These are phyloP conservation scores for Tringa solitaria DNA, from an alignment of 2,113 vertebrate species.

Conservation along the genomic window DNA sequence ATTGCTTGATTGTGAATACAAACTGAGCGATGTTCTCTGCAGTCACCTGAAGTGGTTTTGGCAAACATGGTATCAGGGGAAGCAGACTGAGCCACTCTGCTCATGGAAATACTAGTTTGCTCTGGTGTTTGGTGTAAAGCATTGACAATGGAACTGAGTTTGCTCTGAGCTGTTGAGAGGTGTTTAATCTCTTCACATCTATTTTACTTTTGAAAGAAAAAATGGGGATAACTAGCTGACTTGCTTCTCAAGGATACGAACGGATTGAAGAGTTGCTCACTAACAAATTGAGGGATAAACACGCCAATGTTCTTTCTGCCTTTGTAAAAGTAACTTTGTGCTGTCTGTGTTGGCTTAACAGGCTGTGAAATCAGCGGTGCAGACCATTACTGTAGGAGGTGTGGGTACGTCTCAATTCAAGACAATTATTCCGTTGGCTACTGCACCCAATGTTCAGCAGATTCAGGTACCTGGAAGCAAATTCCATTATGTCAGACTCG, in stretches of 20 bases:
- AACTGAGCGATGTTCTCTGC: not conserved
- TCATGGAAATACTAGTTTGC: not conserved
- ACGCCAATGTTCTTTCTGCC: not conserved
- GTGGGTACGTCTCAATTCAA: conserved; percentile 90
- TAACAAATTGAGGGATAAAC: not conserved
- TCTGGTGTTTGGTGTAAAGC: not conserved
- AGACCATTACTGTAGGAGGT: conserved; percentile 89
- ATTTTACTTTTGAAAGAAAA: not conserved
- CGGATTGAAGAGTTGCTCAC: not conserved
- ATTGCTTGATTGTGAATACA: not conserved
- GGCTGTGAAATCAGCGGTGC: conserved; percentile 87
- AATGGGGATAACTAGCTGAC: not conserved
- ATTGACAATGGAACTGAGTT: not conserved
- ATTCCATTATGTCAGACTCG: conserved; percentile 96
- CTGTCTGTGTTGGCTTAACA: conserved; percentile 68
- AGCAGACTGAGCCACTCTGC: not conserved
- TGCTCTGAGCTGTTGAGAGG: not conserved
- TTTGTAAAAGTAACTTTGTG: conserved; percentile 9
- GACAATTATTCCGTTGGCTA: conserved; percentile 93
- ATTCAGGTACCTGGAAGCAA: conserved; percentile 98
- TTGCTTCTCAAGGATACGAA: not conserved
- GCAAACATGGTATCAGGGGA: not conserved
- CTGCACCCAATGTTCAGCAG: conserved; percentile 93
- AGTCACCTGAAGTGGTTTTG: not conserved
- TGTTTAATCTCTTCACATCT: not conserved